A percentile compares a stretch with the other conserved stretches of the same genome.
These are phyloP conservation scores for Sthenelais limicola DNA, from an alignment of 2,888 invertebrate species.

Conservation along the genomic window DNA sequence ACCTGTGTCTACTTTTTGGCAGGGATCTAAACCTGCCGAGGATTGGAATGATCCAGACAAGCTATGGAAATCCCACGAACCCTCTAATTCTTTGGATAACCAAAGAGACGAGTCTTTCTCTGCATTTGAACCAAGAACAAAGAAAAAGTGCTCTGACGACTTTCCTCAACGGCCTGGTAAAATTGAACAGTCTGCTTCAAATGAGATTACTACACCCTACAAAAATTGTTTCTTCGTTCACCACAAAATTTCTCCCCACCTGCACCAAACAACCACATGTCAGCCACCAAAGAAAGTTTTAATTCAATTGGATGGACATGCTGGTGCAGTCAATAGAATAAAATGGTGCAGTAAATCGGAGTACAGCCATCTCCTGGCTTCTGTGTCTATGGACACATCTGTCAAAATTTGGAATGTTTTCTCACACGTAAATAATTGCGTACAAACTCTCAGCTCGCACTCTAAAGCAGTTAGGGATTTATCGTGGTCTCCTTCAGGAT, in stretches of 20 bases:
- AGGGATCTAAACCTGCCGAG: background rate
- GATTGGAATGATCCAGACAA: constrained; percentile 30
- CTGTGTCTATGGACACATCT: constrained; percentile 67
- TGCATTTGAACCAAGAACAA: no score
- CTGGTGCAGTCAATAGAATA: constrained; percentile 62
- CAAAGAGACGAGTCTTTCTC: background rate
- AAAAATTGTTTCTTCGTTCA: constrained; percentile 57
- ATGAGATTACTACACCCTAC: background rate
- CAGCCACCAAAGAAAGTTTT: constrained; percentile 37
- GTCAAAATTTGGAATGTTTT: constrained; percentile 70
- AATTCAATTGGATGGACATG: constrained; percentile 54
- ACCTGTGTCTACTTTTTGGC: constrained; percentile 23
- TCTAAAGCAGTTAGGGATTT: constrained; percentile 67
- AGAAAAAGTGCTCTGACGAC: no score
- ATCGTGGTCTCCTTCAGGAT: constrained; percentile 65
- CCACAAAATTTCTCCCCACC: constrained; percentile 57
- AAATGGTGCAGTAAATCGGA: constrained; percentile 61
- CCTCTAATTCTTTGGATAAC: background rate
- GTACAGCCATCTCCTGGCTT: constrained; percentile 67
- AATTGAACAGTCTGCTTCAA: background rate
- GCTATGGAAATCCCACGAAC: constrained; percentile 5
- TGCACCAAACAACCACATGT: constrained; percentile 41
- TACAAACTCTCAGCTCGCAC: constrained; percentile 57
- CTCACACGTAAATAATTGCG: constrained; percentile 57
- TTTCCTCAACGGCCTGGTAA: background rate